phyloP scores from a whole-genome alignment of 2,113 vertebrate species.

The Oceanites oceanicus region DNA sequence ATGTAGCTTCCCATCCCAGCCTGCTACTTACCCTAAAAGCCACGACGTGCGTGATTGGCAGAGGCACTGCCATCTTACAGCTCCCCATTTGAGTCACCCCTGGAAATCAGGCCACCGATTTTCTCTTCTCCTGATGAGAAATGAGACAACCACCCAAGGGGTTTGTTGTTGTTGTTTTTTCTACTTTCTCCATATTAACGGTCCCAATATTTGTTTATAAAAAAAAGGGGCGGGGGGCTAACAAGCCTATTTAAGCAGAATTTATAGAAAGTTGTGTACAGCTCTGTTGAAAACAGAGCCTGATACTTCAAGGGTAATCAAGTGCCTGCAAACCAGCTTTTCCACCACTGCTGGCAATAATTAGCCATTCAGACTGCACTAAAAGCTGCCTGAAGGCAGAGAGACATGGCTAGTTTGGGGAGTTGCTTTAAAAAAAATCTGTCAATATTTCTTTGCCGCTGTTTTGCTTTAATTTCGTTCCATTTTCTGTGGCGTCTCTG shows the following conservation, averaged over 20 bases:
- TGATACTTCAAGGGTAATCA: background rate
- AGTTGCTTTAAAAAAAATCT: background rate
- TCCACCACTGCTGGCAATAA: conserved; percentile 73
- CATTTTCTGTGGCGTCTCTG: background rate
- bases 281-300: conserved; percentile 2
- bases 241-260: background rate
- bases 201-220: background rate
- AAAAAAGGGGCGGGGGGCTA: background rate
- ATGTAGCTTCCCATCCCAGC: background rate
- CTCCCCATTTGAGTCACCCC: background rate
- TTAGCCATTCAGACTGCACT: conserved; percentile 80
- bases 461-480: background rate
- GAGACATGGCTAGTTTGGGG: background rate
- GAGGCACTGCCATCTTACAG: background rate
- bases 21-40: background rate
- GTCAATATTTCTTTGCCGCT: background rate
- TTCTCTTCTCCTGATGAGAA: background rate
- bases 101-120: background rate
- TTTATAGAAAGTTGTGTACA: background rate
- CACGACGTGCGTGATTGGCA: fast-evolving
- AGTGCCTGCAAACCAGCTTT: conserved; percentile 51
- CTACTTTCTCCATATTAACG: background rate
- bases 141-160: background rate
- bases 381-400: conserved; percentile 71
- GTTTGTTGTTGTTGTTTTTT: fast-evolving